A percentile compares a stretch with the other conserved stretches of the same genome.
Evolutionary conservation across 1,140 invertebrate genomes (phyloP).

Genomic region (Megalopta genalis): DNA sequence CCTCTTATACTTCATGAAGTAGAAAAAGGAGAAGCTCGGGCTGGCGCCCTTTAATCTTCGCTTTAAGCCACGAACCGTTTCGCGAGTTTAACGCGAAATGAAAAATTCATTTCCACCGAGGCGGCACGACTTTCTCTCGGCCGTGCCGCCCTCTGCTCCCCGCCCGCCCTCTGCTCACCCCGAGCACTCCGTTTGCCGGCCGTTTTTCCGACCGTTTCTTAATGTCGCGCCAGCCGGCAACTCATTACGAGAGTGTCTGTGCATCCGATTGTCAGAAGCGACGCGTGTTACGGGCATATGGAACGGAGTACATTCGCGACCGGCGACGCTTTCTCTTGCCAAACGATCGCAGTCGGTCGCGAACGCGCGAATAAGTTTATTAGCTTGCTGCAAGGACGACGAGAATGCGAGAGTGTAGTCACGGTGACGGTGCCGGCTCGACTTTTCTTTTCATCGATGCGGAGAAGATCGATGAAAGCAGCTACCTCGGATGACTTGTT

Average conservation of each 20-base stretch:
- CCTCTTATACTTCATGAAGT: constrained; percentile 61
- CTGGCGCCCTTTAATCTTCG: constrained; percentile 69
- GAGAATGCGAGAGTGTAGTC: too few relatives aligned
- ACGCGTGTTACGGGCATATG: neutral
- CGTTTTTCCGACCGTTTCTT: constrained; percentile 59
- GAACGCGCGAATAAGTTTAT: too few relatives aligned
- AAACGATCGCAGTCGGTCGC: neutral
- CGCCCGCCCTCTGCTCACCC: neutral
- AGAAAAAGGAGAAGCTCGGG: constrained; percentile 58
- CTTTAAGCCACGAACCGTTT: constrained; percentile 71
- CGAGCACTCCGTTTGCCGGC: neutral
- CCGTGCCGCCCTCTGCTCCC: constrained; percentile 13
- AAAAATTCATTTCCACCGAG: constrained; percentile 71
- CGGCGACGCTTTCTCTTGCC: too few relatives aligned
- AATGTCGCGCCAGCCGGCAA: constrained; percentile 52
- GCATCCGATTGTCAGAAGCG: constrained; percentile 27
- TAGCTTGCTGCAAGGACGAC: too few relatives aligned
- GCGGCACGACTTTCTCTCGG: constrained; percentile 50
- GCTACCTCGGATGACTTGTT: too few relatives aligned
- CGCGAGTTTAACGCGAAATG: constrained; percentile 70
- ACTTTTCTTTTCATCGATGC: too few relatives aligned
- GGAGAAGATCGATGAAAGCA: too few relatives aligned
- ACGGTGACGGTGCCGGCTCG: too few relatives aligned
- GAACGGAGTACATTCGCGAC: neutral
- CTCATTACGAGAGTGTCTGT: constrained; percentile 54